Evolutionary conservation across 2,113 vertebrate genomes (phyloP).

Genomic region (Macroglossus sobrinus): DNA sequence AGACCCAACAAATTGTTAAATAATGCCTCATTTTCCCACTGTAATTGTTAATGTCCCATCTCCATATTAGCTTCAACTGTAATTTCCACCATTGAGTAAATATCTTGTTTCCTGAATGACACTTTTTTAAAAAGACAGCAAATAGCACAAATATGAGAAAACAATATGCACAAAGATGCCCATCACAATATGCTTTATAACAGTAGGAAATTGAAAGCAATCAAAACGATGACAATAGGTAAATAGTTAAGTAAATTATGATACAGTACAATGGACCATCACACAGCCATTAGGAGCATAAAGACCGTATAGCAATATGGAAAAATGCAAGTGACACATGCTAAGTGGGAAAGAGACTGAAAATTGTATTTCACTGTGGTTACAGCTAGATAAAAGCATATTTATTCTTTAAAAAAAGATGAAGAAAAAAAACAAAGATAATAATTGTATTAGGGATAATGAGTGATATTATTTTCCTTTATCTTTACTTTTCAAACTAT

Average conservation of each 20-base stretch:
- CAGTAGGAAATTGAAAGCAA: constrained; percentile 16
- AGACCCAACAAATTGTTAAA: constrained; percentile 6
- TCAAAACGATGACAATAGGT: constrained; percentile 33
- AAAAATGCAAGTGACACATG: background rate
- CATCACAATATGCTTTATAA: constrained; percentile 33
- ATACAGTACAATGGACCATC: background rate
- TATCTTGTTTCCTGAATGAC: constrained; percentile 18
- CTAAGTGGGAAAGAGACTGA: background rate
- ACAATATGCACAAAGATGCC: constrained; percentile 32
- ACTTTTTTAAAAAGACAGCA: background rate
- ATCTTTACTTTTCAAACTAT: constrained; percentile 12
- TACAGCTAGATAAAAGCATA: constrained; percentile 44
- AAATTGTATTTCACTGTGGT: background rate
- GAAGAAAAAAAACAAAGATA: constrained; percentile 11
- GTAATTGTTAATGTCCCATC: background rate
- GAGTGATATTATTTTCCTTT: constrained; percentile 12
- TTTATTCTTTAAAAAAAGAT: background rate
- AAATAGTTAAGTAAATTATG: constrained; percentile 40
- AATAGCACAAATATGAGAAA: constrained; percentile 34
- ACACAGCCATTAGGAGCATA: background rate
- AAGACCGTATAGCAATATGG: background rate
- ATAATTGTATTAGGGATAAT: background rate
- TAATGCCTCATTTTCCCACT: background rate
- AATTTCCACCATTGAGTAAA: constrained; percentile 8
- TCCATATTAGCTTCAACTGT: constrained; percentile 23